Conservation (phyloP, 1,140 invertebrate genomes). For the Drosophila sturtevanti region DNA sequence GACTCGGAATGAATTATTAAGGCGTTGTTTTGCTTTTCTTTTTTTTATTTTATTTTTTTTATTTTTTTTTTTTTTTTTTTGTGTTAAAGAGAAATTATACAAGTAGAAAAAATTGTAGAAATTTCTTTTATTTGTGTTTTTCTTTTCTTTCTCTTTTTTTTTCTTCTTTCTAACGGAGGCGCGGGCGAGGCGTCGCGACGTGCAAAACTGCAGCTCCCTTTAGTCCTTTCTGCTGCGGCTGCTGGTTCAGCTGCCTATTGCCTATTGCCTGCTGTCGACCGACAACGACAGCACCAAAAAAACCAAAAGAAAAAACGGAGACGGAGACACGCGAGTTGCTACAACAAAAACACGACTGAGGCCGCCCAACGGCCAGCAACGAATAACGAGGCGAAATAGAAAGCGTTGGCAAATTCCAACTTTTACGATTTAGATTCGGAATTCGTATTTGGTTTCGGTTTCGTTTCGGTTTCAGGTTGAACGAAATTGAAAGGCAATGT, state of each 20-base stretch:
- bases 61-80: slow-evolving; percentile 29
- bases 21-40: slow-evolving; percentile 43
- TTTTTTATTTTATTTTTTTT: slow-evolving; percentile 21
- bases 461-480: slow-evolving; percentile 57
- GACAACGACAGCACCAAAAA: slow-evolving; percentile 49
- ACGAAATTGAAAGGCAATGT: slow-evolving; percentile 71
- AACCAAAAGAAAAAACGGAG: slow-evolving; percentile 5
- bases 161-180: slow-evolving; percentile 20
- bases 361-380: slow-evolving; percentile 76
- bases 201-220: slow-evolving; percentile 59
- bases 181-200: slow-evolving; percentile 46
- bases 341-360: slow-evolving; percentile 81
- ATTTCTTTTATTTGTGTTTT: slow-evolving; percentile 34
- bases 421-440: slow-evolving; percentile 40
- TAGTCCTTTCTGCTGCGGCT: slow-evolving; percentile 46
- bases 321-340: slow-evolving; percentile 64
- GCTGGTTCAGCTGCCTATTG: slow-evolving; percentile 35
- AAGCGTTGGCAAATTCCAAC: slow-evolving; percentile 51
- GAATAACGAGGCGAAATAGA: slow-evolving; percentile 72
- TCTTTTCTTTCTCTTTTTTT: neutral
- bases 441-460: slow-evolving; percentile 28
- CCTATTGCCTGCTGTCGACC: slow-evolving; percentile 33
- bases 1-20: slow-evolving; percentile 62
- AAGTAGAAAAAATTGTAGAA: slow-evolving; percentile 66
- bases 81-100: slow-evolving; percentile 26